Base-by-base conservation (phyloP, 1,140 invertebrate species). In the Eriosoma lanigerum region DNA sequence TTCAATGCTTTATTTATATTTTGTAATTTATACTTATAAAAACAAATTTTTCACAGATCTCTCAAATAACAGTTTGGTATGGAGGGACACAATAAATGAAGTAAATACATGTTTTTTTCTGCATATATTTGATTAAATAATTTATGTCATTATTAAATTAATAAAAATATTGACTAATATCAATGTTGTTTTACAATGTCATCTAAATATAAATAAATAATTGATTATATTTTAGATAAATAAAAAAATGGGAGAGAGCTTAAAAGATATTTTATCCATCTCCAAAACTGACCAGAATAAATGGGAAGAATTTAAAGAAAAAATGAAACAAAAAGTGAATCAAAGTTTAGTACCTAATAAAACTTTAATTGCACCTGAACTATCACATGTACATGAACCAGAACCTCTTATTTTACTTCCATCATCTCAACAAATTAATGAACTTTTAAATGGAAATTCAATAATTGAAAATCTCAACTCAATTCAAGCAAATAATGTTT, bases 61-160 rank as follows among this genome's bases (percentile, higher is more conserved):
- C 29, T 48, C 38, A 9, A 62, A 78, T 44, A 62, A 78, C 24
- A 78, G 75, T 78, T 12, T 78, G 2, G 75, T 78, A 1, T 78
- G 54, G 56, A 48, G 75, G 62, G 21, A 60, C 12, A 62, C 75
- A 32, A 58, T 78, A 29, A 78, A 78, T 46, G 75, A 78, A n/a
- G 75, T 78, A 62, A 62, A 26, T 9, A 78, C n/a, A 21, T 12
- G 10, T 9, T 56, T 58, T 56, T 58, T 15, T 38, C 8, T 38
- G 8, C 3, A 38, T 38, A 38, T 38, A 38, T 2, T 21, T 44
- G 17, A n/a, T 58, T 24, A 10, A 13, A n/a, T n/a, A n/a, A n/a
- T n/a, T n/a, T n/a, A n/a, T n/a, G n/a, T n/a, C n/a, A n/a, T n/a
- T 21, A 26, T 24, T 56, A 9, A 9, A 68, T 17, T 3, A 5